Percentiles rank a stretch among this genome's conserved stretches.
Conservation (phyloP, 2,113 vertebrate species). For the Mandrillus leucophaeus region DNA sequence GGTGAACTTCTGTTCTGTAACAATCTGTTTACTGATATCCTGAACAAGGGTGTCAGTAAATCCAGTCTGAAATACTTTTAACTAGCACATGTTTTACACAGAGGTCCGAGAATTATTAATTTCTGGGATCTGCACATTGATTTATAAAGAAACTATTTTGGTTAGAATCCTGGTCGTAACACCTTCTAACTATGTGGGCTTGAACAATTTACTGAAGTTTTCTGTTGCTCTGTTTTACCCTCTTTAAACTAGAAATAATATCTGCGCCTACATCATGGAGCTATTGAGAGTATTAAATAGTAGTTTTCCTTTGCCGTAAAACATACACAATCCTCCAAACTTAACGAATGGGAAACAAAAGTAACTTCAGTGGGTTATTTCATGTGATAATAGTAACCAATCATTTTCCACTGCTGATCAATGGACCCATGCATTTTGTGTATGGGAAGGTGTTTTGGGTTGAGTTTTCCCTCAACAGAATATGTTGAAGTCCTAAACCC, state of each 20-base stretch:
- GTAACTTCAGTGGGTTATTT: background rate
- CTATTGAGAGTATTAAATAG: background rate
- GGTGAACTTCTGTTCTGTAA: background rate
- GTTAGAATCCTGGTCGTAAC: background rate
- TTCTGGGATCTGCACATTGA: background rate
- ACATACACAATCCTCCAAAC: too few relatives aligned
- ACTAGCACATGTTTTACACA: background rate
- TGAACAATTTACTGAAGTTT: background rate
- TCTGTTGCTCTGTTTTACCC: background rate
- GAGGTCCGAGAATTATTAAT: background rate
- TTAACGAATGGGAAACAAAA: background rate
- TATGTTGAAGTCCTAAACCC: background rate
- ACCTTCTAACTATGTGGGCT: background rate
- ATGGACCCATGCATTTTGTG: background rate
- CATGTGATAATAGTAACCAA: background rate
- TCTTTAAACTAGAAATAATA: background rate
- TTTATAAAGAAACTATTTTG: background rate
- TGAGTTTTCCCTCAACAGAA: background rate
- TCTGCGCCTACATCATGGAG: fast-evolving
- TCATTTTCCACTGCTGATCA: background rate
- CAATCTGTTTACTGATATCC: background rate
- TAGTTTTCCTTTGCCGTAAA: background rate
- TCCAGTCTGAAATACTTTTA: background rate
- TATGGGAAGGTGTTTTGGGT: too few relatives aligned
- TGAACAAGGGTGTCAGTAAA: background rate